Conservation (phyloP, 2,113 vertebrate species). For the Aptenodytes forsteri region DNA sequence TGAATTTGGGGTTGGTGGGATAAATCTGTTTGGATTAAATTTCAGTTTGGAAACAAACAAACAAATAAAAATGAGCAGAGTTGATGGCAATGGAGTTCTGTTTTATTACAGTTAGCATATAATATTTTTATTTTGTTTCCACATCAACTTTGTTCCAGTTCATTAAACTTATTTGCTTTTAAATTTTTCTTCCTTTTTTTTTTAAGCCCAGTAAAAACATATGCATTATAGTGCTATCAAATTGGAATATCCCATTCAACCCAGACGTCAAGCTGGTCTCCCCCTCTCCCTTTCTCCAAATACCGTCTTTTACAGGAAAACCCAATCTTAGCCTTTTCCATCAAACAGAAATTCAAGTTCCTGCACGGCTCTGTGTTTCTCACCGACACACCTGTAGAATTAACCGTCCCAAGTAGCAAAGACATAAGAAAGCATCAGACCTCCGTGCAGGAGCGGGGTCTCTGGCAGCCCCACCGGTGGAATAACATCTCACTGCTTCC, state of each 20-base stretch:
- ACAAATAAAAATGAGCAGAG: not conserved
- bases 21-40: not conserved
- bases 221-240: fast-evolving
- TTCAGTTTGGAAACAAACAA: not conserved
- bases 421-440: fast-evolving
- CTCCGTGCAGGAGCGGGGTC: too few relatives aligned
- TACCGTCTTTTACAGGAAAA: not conserved
- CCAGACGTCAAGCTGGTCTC: not conserved
- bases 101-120: not conserved
- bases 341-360: not conserved
- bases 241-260: not conserved
- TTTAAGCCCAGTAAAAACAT: not conserved
- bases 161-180: not conserved
- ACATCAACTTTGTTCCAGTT: not conserved
- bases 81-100: not conserved
- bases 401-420: not conserved
- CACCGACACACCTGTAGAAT: not conserved
- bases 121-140: not conserved
- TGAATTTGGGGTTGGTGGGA: not conserved
- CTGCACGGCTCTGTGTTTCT: fast-evolving
- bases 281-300: not conserved
- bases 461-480: not conserved
- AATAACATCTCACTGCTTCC: not conserved
- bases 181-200: not conserved
- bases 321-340: not conserved